These are phyloP conservation scores for Orcinus orca DNA, from an alignment of 2,113 vertebrate species.

Conservation along the genomic window DNA sequence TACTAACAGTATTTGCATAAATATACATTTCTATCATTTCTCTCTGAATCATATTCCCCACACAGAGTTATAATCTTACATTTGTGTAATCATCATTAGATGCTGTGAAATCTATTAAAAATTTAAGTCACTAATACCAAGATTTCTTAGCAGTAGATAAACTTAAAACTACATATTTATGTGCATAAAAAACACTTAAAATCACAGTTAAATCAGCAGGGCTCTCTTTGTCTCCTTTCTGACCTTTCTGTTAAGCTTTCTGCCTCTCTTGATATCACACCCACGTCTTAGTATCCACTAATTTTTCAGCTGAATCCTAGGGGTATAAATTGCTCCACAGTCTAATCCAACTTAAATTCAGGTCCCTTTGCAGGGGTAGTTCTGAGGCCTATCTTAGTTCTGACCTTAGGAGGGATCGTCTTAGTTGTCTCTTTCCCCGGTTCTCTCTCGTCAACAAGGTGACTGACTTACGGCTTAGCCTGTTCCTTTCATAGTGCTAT, in stretches of 20 bases:
- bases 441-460: not conserved
- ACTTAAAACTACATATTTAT: not conserved
- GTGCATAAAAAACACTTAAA: not conserved
- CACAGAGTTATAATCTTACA: not conserved
- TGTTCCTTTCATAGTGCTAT: not conserved
- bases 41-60: not conserved
- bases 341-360: not conserved
- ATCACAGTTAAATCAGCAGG: not conserved
- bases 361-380: not conserved
- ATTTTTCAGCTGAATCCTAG: not conserved
- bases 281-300: too few relatives aligned
- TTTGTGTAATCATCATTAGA: not conserved
- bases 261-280: not conserved
- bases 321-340: not conserved
- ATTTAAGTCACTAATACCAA: not conserved
- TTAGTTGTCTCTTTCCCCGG: not conserved
- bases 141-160: not conserved
- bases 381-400: not conserved
- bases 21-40: not conserved
- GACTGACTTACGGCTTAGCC: not conserved
- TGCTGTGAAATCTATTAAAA: not conserved
- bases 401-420: not conserved
- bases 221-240: not conserved
- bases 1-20: not conserved
- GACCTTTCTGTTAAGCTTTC: not conserved